Evolutionary conservation across 2,888 invertebrate species (phyloP).

Genomic region (Caenorhabditis uteleia): DNA sequence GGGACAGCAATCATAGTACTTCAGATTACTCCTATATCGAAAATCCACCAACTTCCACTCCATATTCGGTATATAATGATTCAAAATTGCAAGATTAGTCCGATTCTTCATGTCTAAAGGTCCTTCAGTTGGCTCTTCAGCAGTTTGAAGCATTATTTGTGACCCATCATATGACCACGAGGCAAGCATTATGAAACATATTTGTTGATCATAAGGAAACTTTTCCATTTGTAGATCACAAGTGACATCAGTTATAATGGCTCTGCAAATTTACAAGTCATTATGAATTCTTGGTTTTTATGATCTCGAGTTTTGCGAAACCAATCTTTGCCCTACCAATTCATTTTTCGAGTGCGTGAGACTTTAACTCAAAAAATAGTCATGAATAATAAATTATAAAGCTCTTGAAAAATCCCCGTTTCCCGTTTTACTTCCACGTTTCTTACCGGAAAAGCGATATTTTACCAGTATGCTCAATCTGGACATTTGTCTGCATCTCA

Average conservation of each 20-base stretch:
- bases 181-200: conserved; percentile 67
- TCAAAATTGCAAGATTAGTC: conserved; percentile 56
- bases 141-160: conserved; percentile 60
- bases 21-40: conserved; percentile 57
- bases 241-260: conserved; percentile 68
- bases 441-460: conserved; percentile 64
- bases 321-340: no score
- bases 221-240: conserved; percentile 63
- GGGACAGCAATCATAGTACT: conserved; percentile 69
- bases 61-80: conserved; percentile 68
- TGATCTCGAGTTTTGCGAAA: background rate
- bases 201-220: conserved; percentile 66
- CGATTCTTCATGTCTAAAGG: conserved; percentile 44
- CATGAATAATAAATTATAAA: background rate
- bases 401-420: background rate
- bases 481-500: conserved; percentile 67
- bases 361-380: background rate
- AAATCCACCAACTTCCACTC: conserved; percentile 68
- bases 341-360: background rate
- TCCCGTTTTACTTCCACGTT: conserved; percentile 13
- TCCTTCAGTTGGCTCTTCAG: conserved; percentile 47
- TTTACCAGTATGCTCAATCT: conserved; percentile 61
- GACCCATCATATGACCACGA: conserved; percentile 68
- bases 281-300: background rate
- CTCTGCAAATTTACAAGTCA: conserved; percentile 27